phyloP scores from a whole-genome alignment of 2,888 invertebrate species.

The Ashinkailepas kermadecensis region DNA sequence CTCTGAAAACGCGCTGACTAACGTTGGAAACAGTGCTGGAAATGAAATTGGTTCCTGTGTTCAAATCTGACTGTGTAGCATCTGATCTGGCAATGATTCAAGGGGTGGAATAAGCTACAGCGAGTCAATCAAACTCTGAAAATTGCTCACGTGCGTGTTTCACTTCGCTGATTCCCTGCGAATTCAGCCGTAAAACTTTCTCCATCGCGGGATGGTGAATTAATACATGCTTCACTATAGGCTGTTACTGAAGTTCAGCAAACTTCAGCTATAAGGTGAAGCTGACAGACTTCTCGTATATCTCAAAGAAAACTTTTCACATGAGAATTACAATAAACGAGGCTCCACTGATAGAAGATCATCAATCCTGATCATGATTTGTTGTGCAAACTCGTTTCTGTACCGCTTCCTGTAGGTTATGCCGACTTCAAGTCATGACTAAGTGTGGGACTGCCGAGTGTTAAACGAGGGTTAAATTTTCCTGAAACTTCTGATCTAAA shows the following conservation, averaged over 20 bases:
- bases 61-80: too few species aligned
- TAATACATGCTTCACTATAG: slow-evolving; percentile 5
- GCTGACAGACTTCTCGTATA: background rate
- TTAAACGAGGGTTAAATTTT: too few species aligned
- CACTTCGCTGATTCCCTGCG: background rate
- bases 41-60: too few species aligned
- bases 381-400: background rate
- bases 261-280: slow-evolving; percentile 13
- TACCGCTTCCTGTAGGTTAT: too few species aligned
- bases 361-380: background rate
- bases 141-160: background rate
- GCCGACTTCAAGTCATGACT: too few species aligned
- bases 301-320: background rate
- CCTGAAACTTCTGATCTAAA: too few species aligned
- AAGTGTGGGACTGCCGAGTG: too few species aligned
- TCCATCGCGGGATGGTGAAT: background rate
- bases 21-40: too few species aligned
- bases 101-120: background rate
- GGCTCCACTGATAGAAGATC: slow-evolving; percentile 24
- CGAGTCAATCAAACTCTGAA: background rate
- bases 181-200: background rate
- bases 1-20: too few species aligned
- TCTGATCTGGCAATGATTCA: too few species aligned
- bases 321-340: slow-evolving; percentile 13
- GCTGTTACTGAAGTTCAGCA: background rate